Percentiles rank a stretch among this genome's conserved stretches.
These are phyloP conservation scores for Heliornis fulica DNA, from an alignment of 2,113 vertebrate genomes.

Conservation along the genomic window DNA sequence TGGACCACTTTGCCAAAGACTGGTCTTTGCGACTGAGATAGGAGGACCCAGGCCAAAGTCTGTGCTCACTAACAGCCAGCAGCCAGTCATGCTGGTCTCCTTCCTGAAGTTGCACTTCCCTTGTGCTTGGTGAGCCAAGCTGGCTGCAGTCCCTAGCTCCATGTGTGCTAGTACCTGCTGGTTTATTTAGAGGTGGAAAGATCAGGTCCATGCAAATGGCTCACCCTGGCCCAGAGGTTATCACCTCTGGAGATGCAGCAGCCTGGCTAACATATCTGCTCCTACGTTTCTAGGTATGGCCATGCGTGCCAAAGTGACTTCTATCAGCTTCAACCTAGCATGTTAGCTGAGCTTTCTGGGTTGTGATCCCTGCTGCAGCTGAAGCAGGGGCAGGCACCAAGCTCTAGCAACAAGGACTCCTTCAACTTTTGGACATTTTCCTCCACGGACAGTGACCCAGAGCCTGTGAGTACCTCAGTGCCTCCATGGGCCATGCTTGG, in stretches of 20 bases:
- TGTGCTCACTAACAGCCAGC: background rate
- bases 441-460: background rate
- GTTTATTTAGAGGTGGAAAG: background rate
- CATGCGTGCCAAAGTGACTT: background rate
- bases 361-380: background rate
- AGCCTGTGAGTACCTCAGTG: background rate
- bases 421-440: background rate
- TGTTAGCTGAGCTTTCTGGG: background rate
- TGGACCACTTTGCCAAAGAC: background rate
- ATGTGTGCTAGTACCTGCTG: background rate
- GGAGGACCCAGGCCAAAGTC: background rate
- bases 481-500: fast-evolving
- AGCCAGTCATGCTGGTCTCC: background rate
- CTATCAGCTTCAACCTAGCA: background rate
- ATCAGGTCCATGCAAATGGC: background rate
- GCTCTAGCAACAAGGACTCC: background rate
- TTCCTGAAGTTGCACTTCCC: background rate
- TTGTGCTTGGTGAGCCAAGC: background rate
- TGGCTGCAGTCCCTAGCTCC: background rate
- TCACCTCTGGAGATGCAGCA: background rate
- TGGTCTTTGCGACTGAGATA: background rate
- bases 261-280: background rate
- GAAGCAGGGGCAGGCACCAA: background rate
- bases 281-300: fast-evolving
- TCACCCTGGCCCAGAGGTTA: background rate